phyloP scores from a whole-genome alignment of 2,888 invertebrate genomes.

The Sialis lutaria region DNA sequence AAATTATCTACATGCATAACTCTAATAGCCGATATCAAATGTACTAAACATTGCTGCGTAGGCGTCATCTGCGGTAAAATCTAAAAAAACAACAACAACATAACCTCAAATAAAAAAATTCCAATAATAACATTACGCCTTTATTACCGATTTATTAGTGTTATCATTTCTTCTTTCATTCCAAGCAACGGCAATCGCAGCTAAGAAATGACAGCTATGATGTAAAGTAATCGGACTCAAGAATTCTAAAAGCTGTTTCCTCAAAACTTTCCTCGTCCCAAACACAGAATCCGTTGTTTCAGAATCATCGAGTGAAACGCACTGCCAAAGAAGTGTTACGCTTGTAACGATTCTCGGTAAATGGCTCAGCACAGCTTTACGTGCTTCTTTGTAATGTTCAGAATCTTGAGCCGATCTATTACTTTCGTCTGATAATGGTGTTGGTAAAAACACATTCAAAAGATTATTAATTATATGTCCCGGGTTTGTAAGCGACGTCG shows the following conservation, averaged over 20 bases:
- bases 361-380: slow-evolving; percentile 58
- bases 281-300: slow-evolving; percentile 33
- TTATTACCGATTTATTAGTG: slow-evolving; percentile 25
- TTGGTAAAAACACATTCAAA: slow-evolving; percentile 61
- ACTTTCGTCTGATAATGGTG: slow-evolving; percentile 26
- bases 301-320: slow-evolving; percentile 29
- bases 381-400: slow-evolving; percentile 33
- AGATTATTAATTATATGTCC: slow-evolving; percentile 65
- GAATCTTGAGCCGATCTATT: slow-evolving; percentile 21
- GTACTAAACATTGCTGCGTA: slow-evolving; percentile 59
- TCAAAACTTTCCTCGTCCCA: slow-evolving; percentile 47
- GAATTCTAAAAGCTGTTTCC: slow-evolving; percentile 64
- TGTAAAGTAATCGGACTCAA: slow-evolving; percentile 70
- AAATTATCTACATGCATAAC: slow-evolving; percentile 73
- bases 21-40: slow-evolving; percentile 60
- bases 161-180: slow-evolving; percentile 44
- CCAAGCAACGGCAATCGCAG: slow-evolving; percentile 76
- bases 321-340: slow-evolving; percentile 64
- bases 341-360: slow-evolving; percentile 68
- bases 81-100: slow-evolving; percentile 19
- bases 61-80: slow-evolving; percentile 43
- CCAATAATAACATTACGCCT: slow-evolving; percentile 1
- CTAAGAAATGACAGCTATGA: slow-evolving; percentile 63
- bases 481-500: slow-evolving; percentile 36
- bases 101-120: slow-evolving; percentile 1